Conservation (phyloP, 2,888 invertebrate species). For the Caenorhabditis doughertyi region DNA sequence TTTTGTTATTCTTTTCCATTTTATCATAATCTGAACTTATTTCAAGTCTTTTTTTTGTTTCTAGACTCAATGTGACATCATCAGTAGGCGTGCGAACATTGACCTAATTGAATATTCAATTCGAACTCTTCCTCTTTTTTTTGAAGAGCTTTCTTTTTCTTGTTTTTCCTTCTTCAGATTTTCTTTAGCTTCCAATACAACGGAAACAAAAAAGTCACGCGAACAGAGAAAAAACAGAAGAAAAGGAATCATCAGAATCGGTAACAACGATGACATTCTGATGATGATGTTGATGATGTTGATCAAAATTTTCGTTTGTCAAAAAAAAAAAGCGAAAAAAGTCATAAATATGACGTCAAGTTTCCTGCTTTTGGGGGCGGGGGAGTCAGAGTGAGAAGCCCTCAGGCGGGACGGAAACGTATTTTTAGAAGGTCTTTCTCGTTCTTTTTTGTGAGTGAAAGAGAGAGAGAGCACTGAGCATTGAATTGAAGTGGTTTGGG, state of each 20-base stretch:
- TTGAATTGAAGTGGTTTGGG: neutral
- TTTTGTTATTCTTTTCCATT: no score
- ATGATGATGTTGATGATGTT: conserved; percentile 16
- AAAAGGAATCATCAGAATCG: conserved; percentile 38
- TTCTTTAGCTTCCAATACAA: neutral
- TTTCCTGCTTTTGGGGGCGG: conserved; percentile 9
- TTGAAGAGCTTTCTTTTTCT: conserved; percentile 15
- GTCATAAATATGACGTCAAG: conserved; percentile 50
- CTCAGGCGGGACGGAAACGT: conserved; percentile 1
- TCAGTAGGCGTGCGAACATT: conserved; percentile 54
- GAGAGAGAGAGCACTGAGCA: conserved; percentile 11
- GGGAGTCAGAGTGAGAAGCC: conserved; percentile 35
- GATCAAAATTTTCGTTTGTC: conserved; percentile 1
- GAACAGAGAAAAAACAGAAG: neutral
- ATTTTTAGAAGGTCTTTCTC: conserved; percentile 47
- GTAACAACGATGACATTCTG: conserved; percentile 17
- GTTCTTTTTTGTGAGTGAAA: conserved; percentile 11
- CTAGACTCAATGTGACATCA: conserved; percentile 44
- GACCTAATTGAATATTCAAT: conserved; percentile 54
- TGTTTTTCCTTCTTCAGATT: conserved; percentile 3
- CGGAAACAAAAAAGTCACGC: conserved; percentile 42
- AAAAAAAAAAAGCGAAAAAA: neutral
- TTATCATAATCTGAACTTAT: no score
- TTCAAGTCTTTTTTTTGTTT: conserved; percentile 2
- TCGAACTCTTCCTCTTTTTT: neutral